Conservation (phyloP, 1,140 invertebrate species). For the Leptinotarsa texana region DNA sequence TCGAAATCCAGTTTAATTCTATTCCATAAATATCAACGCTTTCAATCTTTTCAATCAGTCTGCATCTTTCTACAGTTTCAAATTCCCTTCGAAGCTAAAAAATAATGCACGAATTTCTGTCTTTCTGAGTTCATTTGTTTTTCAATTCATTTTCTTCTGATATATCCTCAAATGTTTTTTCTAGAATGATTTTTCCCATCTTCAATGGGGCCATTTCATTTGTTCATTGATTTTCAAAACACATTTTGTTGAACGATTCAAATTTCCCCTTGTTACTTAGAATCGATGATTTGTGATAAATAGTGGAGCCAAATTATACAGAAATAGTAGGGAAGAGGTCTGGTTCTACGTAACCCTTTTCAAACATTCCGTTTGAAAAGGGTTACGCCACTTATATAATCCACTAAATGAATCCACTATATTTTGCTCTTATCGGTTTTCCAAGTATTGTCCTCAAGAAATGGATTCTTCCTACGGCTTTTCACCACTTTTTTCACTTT, state of each 20-base stretch:
- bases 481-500: too few relatives aligned
- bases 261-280: too few relatives aligned
- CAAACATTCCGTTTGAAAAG: background rate
- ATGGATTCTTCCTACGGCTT: too few relatives aligned
- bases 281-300: too few relatives aligned
- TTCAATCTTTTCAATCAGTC: too few relatives aligned
- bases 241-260: background rate
- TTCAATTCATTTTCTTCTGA: background rate
- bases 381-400: background rate
- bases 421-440: background rate
- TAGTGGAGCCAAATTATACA: background rate
- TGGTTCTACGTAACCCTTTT: slow-evolving; percentile 11
- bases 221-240: too few relatives aligned
- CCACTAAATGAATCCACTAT: background rate
- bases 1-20: too few relatives aligned
- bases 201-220: background rate
- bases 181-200: background rate
- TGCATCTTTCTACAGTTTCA: too few relatives aligned
- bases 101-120: background rate
- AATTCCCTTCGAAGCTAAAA: too few relatives aligned
- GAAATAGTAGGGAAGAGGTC: background rate
- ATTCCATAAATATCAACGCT: too few relatives aligned
- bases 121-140: background rate
- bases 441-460: too few relatives aligned
- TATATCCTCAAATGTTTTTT: background rate